Evolutionary conservation across 2,888 invertebrate genomes (phyloP).

Genomic region (Pyrrhopygopsis socrates): DNA sequence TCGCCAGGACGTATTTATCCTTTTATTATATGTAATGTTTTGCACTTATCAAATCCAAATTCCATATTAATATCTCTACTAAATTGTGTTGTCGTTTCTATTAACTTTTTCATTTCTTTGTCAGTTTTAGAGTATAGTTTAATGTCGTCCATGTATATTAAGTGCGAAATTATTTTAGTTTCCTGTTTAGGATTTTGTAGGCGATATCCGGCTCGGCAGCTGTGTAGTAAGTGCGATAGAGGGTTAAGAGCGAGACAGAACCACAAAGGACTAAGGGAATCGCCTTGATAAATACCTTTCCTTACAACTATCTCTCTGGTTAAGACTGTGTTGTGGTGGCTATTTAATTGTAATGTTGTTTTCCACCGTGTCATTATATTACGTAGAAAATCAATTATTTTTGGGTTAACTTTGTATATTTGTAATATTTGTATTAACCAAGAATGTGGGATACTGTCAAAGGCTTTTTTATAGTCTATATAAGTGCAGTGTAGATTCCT

Average conservation of each 20-base stretch:
- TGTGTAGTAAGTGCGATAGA: constrained; percentile 33
- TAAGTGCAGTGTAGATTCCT: constrained; percentile 41
- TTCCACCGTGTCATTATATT: constrained; percentile 58
- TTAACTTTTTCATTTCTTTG: constrained; percentile 38
- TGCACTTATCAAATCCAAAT: constrained; percentile 62
- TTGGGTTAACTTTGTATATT: constrained; percentile 63
- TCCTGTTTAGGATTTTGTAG: not conserved
- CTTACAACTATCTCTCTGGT: constrained; percentile 54
- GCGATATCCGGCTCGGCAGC: not conserved
- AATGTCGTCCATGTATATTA: constrained; percentile 58
- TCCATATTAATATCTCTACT: constrained; percentile 66
- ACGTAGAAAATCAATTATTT: constrained; percentile 41
- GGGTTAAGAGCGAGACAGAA: constrained; percentile 66
- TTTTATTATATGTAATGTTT: constrained; percentile 35
- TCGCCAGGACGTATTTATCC: constrained; percentile 31
- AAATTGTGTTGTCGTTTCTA: constrained; percentile 42
- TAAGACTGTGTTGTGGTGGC: constrained; percentile 7
- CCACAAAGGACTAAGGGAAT: constrained; percentile 68
- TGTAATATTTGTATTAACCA: constrained; percentile 60
- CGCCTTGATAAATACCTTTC: constrained; percentile 77
- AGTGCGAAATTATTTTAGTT: constrained; percentile 18
- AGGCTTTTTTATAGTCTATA: constrained; percentile 64
- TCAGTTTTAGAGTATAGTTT: constrained; percentile 36
- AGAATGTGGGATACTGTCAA: constrained; percentile 68
- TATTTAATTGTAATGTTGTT: constrained; percentile 37